Evolutionary conservation across 2,113 vertebrate genomes (phyloP), one percentile per base, ranked within the genome.

Genomic region (Chaetops frenatus): DNA sequence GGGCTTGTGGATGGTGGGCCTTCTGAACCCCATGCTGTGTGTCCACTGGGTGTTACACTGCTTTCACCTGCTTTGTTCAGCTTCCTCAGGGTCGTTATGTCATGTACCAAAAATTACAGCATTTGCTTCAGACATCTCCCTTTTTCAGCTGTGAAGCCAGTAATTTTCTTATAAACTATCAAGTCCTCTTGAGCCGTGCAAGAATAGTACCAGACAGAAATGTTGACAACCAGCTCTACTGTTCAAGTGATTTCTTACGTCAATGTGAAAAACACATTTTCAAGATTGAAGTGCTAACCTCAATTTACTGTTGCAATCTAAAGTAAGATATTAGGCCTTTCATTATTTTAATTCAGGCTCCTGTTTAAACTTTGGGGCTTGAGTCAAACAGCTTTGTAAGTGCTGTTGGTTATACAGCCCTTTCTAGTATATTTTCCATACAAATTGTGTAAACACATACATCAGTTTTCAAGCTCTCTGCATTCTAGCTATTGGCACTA

Each of bases 21-120:
- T 70, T 8, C 47, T 65, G 44, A 66, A 81, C 51, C 31, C 16
- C 2, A 0, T 0, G 0, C 11, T 3, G 4, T 11, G 19, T 21
- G 23, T 12, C 14, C 20, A 1, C 17, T 6, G 11, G 3, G 6
- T 48, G 5, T 66, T 60, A 20, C 1, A 0, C 17, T 58, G 38
- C 18, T 6, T 28, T 1, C 1, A 6, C 4, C 31, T 33, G 24
- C 45, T 65, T 27, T 42, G 19, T 27, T 81, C 36, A 22, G 24
- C 61, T 86, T 54, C 45, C 29, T 29, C 3, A 2, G 8, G 11
- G 18, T 40, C 16, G 5, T 53, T 73, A 6, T 11, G 19, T 65
- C 2, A 4, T 2, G 8, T 28, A 45, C 15, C 10, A 51, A 61
- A 88, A 91, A 58, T 10, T 28, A 9, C 23, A 22, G 25, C 17